phyloP scores from a whole-genome alignment of 2,888 invertebrate species.

The Drosophila picticornis region DNA sequence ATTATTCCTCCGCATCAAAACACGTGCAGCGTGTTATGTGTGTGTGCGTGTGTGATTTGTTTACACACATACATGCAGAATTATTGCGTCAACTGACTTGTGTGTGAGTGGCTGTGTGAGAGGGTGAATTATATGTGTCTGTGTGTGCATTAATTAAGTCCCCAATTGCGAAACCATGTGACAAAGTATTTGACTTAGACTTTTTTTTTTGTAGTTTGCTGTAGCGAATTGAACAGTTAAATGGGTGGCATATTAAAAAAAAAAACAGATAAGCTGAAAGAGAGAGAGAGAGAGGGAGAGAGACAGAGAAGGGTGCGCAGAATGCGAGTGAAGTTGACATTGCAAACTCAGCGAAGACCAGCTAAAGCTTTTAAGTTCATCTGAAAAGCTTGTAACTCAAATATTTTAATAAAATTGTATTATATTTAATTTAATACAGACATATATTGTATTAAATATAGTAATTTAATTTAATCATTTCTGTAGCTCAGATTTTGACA shows the following conservation, averaged over 20 bases:
- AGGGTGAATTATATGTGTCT: constrained; percentile 9
- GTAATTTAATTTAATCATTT: neutral
- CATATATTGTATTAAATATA: neutral
- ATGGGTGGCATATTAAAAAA: constrained; percentile 38
- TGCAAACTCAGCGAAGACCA: constrained; percentile 9
- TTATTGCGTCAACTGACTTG: constrained; percentile 6
- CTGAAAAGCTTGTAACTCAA: constrained; percentile 1
- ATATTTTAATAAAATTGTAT: neutral
- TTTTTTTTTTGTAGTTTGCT: constrained; percentile 42
- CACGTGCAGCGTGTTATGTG: constrained; percentile 43
- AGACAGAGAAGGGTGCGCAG: neutral
- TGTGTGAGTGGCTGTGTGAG: constrained; percentile 15
- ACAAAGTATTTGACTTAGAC: constrained; percentile 72
- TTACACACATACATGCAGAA: constrained; percentile 55
- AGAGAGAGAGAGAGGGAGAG: neutral
- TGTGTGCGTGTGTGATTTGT: constrained; percentile 56
- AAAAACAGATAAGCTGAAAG: constrained; percentile 15
- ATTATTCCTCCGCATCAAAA: constrained; percentile 24
- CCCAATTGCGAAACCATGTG: constrained; percentile 60
- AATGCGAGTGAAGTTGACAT: neutral
- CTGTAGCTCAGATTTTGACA: constrained; percentile 35
- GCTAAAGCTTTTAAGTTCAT: constrained; percentile 16
- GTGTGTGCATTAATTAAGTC: constrained; percentile 42
- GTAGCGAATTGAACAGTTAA: constrained; percentile 51
- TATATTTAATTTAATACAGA: neutral